Evolutionary conservation across 2,113 vertebrate genomes (phyloP).

Genomic region (Rhinoptilus africanus): DNA sequence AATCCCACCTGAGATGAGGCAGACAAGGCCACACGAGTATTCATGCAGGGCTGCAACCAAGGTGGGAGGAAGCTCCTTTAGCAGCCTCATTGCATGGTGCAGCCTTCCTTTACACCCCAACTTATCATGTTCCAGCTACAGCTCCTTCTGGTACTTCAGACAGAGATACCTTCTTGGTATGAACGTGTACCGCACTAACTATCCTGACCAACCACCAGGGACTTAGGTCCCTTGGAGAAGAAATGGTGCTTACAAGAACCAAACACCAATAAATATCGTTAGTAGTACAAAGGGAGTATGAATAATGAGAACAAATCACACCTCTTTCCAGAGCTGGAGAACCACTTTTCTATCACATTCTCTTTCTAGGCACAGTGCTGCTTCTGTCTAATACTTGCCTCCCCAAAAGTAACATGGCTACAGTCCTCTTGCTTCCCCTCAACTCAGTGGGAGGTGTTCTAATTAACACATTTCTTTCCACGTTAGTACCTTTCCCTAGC

Average conservation of each 20-base stretch:
- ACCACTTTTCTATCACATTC: not conserved
- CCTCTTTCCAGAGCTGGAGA: not conserved
- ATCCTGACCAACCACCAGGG: not conserved
- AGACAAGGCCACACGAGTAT: not conserved
- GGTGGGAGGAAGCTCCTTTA: not conserved
- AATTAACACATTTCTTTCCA: not conserved
- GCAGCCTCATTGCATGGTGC: not conserved
- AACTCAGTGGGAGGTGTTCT: not conserved
- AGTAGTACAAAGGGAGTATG: not conserved
- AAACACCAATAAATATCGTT: not conserved
- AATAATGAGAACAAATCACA: not conserved
- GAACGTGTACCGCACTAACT: not conserved
- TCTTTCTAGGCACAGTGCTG: not conserved
- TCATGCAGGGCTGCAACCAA: not conserved
- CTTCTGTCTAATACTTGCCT: not conserved
- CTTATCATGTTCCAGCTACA: not conserved
- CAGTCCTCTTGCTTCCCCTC: not conserved
- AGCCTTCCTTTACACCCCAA: not conserved
- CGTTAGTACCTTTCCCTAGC: not conserved
- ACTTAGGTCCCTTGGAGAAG: not conserved
- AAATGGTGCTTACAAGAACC: not conserved
- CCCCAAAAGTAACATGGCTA: not conserved
- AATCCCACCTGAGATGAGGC: not conserved
- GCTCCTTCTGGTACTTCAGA: not conserved
- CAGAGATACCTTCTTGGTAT: not conserved